Evolutionary conservation across 2,888 invertebrate species (phyloP).

Genomic region (Eretmocerus hayati): DNA sequence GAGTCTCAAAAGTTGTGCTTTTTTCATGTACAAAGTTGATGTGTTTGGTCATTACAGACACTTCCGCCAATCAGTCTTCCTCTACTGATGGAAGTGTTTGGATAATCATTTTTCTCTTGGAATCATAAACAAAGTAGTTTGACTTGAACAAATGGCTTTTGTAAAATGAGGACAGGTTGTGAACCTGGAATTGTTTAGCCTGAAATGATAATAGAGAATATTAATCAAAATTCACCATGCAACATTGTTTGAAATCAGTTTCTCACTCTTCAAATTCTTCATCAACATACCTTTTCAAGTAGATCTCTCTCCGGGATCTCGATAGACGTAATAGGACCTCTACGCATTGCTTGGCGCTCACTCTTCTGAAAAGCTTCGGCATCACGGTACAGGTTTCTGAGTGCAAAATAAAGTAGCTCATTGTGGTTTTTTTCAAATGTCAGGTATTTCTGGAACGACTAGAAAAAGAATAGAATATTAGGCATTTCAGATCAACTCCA

Average conservation of each 20-base stretch:
- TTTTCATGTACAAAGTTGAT: no score
- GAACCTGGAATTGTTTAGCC: constrained; percentile 87
- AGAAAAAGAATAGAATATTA: constrained; percentile 35
- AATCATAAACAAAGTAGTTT: constrained; percentile 83
- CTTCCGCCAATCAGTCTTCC: no score
- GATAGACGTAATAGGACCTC: constrained; percentile 62
- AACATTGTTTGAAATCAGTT: background rate
- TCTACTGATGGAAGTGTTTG: constrained; percentile 65
- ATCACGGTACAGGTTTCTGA: constrained; percentile 88
- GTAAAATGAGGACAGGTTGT: constrained; percentile 84
- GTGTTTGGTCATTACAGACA: no score
- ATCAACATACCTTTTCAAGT: constrained; percentile 60
- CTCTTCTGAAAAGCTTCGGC: constrained; percentile 78
- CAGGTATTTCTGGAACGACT: constrained; percentile 91
- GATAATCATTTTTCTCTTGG: constrained; percentile 74
- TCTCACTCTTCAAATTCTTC: no score
- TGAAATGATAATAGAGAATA: constrained; percentile 50
- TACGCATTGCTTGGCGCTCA: constrained; percentile 59
- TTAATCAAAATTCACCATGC: background rate
- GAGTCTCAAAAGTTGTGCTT: no score
- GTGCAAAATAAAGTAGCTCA: constrained; percentile 88
- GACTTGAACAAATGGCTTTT: constrained; percentile 81
- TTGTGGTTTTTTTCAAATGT: constrained; percentile 93
- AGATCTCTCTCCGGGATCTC: constrained; percentile 82
- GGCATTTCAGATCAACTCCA: background rate